A percentile compares a stretch with the other conserved stretches of the same genome.
Conservation (phyloP, 2,113 vertebrate genomes). For the Saccopteryx leptura region DNA sequence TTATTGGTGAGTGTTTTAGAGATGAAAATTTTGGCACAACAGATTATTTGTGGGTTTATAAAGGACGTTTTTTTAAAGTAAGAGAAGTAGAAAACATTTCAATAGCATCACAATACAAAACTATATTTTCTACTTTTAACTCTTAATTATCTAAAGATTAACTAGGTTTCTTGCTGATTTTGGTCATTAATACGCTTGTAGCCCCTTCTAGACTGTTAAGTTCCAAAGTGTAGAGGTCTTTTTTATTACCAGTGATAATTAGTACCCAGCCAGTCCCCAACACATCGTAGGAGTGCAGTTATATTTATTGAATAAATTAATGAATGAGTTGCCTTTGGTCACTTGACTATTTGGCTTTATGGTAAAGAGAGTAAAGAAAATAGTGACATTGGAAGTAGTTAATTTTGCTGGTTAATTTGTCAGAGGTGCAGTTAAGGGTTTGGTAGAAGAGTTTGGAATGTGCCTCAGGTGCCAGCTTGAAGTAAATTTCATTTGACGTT, state of each 20-base stretch:
- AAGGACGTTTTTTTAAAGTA: not conserved
- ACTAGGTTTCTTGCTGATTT: slow-evolving; percentile 33
- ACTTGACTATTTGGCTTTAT: slow-evolving; percentile 32
- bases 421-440: slow-evolving; percentile 8
- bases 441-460: slow-evolving; percentile 11
- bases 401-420: slow-evolving; percentile 50
- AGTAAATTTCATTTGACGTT: slow-evolving; percentile 54
- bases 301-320: slow-evolving; percentile 54
- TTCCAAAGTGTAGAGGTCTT: not conserved
- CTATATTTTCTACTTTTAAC: not conserved
- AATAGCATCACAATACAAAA: slow-evolving; percentile 10
- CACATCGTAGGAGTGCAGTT: not conserved
- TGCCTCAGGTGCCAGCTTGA: not conserved
- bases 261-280: not conserved
- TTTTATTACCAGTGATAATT: not conserved
- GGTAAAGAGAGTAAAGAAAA: slow-evolving; percentile 38
- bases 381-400: slow-evolving; percentile 25
- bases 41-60: slow-evolving; percentile 30
- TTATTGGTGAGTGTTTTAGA: slow-evolving; percentile 45
- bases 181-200: not conserved
- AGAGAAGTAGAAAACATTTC: slow-evolving; percentile 55
- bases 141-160: slow-evolving; percentile 50
- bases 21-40: slow-evolving; percentile 20
- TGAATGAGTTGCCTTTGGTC: not conserved
- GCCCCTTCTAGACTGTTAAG: not conserved